Evolutionary conservation across 1,140 invertebrate species (phyloP), one percentile per base, ranked within the genome.

Genomic region (Phthorimaea operculella): DNA sequence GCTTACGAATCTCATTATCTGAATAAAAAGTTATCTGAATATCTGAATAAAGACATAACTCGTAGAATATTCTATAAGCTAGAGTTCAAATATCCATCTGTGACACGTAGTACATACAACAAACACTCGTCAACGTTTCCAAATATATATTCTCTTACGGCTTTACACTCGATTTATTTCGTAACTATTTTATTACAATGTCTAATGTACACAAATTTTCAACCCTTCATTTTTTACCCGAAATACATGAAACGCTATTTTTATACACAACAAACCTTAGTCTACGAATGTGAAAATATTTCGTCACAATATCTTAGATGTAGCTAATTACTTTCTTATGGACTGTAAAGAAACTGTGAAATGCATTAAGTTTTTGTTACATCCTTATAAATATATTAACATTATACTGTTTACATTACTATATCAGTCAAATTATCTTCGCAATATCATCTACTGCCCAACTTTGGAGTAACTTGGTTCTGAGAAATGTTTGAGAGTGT

Each of bases 341-440:
- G 75, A 81, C 78, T 78, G 71, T 80, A 82, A 76, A 78, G 79
- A 80, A 83, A 83, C 70, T 77, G 79, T 79, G 79, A 84, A 84
- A 84, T 84, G 81, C 81, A 84, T 80, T 77, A 79, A 76, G 72
- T 76, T 83, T 76, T 80, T 79, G 66, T 81, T 79, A 79, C 63
- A 79, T 59, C 64, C 78, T 79, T 80, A 84, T 64, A 81, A 84
- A 77, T 84, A 82, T 72, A 77, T 81, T 81, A 81, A 84, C 74
- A 80, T 71, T 74, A 70, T 76, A 74, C 67, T 66, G 64, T 69
- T 73, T 78, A 74, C 58, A 70, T 74, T 78, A 78, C 74, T 81
- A 78, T 78, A 84, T 84, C 81, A 84, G 79, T 84, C 79, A 80
- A 81, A 83, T 76, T 83, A 83, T 82, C 79, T 80, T 70, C 68